phyloP scores from a whole-genome alignment of 2,797 vertebrate genomes.

The Mormyrus proboscirostris region DNA sequence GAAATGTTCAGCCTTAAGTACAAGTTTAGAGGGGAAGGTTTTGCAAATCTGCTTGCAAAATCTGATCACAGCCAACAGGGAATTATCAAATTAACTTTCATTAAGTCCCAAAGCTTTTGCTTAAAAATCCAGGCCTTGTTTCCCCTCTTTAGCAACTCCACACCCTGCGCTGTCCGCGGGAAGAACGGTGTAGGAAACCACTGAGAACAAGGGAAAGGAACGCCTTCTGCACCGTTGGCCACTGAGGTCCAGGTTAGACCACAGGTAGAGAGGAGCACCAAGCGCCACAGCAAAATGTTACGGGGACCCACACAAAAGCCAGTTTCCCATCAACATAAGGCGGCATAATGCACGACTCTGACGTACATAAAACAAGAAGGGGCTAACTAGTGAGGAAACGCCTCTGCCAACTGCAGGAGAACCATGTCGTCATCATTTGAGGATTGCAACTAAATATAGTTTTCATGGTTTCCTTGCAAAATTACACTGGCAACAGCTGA shows the following conservation, averaged over 20 bases:
- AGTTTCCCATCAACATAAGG: background rate
- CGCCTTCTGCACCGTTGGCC: background rate
- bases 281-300: background rate
- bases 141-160: background rate
- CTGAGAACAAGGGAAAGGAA: background rate
- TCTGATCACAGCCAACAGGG: constrained; percentile 45
- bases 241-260: background rate
- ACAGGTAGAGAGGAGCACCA: background rate
- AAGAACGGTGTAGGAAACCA: background rate
- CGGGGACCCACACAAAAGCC: background rate
- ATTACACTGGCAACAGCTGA: background rate
- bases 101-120: constrained; percentile 45
- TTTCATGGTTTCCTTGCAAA: background rate
- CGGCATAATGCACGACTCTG: background rate
- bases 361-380: background rate
- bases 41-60: constrained; percentile 39
- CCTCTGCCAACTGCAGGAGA: background rate
- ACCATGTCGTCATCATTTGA: background rate
- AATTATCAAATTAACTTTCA: constrained; percentile 49
- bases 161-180: background rate
- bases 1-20: background rate
- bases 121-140: constrained; percentile 20
- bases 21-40: constrained; percentile 13
- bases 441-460: background rate
- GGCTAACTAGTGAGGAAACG: background rate